Evolutionary conservation across 2,797 vertebrate species (phyloP).

Genomic region (Thamnophis elegans): DNA sequence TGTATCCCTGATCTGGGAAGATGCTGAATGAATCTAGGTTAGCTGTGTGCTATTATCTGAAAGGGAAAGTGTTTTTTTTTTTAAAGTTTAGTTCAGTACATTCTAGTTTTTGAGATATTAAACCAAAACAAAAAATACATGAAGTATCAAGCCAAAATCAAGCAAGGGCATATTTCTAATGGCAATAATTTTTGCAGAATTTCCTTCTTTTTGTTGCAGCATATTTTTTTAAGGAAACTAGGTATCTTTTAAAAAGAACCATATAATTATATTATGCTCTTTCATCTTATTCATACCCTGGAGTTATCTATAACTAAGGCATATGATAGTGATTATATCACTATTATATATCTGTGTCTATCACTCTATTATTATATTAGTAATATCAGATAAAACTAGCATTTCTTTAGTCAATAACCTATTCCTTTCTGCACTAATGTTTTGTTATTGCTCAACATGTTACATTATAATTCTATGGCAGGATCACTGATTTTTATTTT

Average conservation of each 20-base stretch:
- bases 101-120: neutral
- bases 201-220: neutral
- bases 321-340: neutral
- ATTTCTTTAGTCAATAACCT: neutral
- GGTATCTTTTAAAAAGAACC: neutral
- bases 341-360: too few relatives aligned
- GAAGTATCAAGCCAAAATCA: neutral
- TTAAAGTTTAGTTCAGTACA: neutral
- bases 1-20: neutral
- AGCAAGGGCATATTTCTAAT: neutral
- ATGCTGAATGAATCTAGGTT: neutral
- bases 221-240: neutral
- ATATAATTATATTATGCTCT: neutral
- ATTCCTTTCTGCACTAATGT: neutral
- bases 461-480: neutral
- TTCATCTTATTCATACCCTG: neutral
- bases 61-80: neutral
- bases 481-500: too few relatives aligned
- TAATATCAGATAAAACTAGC: neutral
- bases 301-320: neutral
- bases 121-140: neutral
- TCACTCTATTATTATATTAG: neutral
- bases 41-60: neutral
- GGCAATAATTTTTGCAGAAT: neutral
- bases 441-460: neutral